Evolutionary conservation across 2,797 vertebrate genomes (phyloP), one percentile per base, ranked within the genome.

Genomic region (Mallotus villosus): DNA sequence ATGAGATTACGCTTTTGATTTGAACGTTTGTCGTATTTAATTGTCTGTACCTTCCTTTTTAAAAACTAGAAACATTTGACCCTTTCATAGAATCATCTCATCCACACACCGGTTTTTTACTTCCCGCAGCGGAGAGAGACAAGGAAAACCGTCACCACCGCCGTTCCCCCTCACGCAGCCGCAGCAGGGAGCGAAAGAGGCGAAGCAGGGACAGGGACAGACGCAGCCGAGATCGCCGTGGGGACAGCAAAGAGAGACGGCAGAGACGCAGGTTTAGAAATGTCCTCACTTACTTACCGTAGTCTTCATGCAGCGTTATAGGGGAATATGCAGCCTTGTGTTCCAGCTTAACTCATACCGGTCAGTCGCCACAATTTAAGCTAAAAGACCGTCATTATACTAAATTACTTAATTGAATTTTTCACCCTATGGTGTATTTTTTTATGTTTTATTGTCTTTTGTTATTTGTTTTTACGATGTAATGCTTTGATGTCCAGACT

Each of bases 141-240:
- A 98, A 98, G 82, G 96, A 97, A 87, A 97, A 97, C 83, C 95
- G 95, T 25, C 96, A 97, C 75, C 93, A 96, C 78, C 91, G 94
- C 59, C 94, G 95, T 71, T 96, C 95, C 77, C 94, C 94, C 61
- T 95, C 95, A 21, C 95, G 93, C 79, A 94, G 95, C 66, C 93
- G 94, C 9, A 97, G 96, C 91, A 92, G 94, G 67, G 95, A 97
- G 27, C 92, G 94, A 63, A 96, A 98, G 81, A 92, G 95, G 81
- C 96, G 96, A 77, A 94, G 95, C 82, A 91, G 95, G 70, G 96
- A 96, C 82, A 79, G 95, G 70, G 95, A 95, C 46, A 91, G 95
- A 80, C 91, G 93, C 75, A 96, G 94, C 88, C 88, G 95, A 75
- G 96, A 97, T 59, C 94, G 93, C 34, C 94, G 96, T 49, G 95